Evolutionary conservation across 2,113 vertebrate genomes (phyloP), one percentile per base, ranked within the genome.

Genomic region (Sialia sialis): DNA sequence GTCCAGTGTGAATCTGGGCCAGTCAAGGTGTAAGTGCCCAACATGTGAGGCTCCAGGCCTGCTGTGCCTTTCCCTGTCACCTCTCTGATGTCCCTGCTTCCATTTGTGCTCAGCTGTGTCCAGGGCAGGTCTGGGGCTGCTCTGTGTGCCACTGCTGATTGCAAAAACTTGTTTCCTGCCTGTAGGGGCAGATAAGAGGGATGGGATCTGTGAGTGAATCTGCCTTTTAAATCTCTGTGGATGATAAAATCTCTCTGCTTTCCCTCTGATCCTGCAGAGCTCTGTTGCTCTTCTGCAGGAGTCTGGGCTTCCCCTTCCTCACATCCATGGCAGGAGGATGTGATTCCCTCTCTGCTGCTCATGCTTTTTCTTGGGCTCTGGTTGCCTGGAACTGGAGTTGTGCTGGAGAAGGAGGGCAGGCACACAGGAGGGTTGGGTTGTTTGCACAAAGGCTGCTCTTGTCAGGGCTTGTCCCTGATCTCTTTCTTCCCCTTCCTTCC

Each of bases 1-100:
- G 2, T 97, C 97, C 54, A 98, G 97, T 27, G 87, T 66, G 0
- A 84, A 96, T 41, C 43, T 60, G 4, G 58, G 41, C 2, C 80
- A 54, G 38, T 56, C 83, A 15, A 87, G 59, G 19, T 1, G 98
- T 98, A 43, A 97, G 98, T 46, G 56, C 32, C 49, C 38, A 0
- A 0, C 0, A 0, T 6, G 2, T 13, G 6, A 8, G 9, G 49
- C 46, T 64, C 19, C 3, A 10, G 59, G 9, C 39, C 48, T 22
- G 6, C 5, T 43, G 43, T 64, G 85, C 39, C 44, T 26, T 29
- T 49, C 27, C 23, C 80, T 59, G 36, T 27, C 14, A 7, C 38
- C 29, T n/a, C 27, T 30, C 43, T 44, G 36, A 3, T 36, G 39
- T 20, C 4, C 58, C 34, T 72, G 60, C 17, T 38, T 41, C 48